A percentile compares a stretch with the other conserved stretches of the same genome.
Conservation (phyloP, 1,140 invertebrate genomes). For the Mizuhopecten yessoensis region DNA sequence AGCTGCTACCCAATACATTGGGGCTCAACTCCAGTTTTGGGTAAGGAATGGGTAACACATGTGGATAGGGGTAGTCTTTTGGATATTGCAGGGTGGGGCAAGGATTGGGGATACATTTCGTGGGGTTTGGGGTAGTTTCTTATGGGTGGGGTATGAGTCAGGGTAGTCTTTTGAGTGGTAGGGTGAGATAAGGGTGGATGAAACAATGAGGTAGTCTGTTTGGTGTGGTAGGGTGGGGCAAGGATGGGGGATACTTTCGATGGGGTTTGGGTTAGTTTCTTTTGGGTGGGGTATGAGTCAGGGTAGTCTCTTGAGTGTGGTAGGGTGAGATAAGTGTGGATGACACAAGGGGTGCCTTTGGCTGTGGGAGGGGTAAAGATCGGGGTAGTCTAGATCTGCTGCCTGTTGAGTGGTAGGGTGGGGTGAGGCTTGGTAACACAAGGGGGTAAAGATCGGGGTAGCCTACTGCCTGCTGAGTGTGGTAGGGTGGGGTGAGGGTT, state of each 20-base stretch:
- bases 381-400: neutral
- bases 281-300: neutral
- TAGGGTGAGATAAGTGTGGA: neutral
- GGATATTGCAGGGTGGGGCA: neutral
- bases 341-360: neutral
- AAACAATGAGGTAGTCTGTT: neutral
- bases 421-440: no score
- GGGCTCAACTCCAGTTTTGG: no score
- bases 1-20: no score
- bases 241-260: neutral
- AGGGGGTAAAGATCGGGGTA: neutral
- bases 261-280: neutral
- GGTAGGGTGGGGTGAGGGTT: no score
- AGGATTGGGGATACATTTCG: no score
- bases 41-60: no score
- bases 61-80: no score
- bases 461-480: no score
- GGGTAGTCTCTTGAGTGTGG: neutral
- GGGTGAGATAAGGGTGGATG: neutral
- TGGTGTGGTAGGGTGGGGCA: neutral
- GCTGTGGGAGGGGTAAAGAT: neutral
- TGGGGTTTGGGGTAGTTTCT: no score
- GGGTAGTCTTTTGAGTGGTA: neutral
- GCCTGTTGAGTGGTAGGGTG: no score
- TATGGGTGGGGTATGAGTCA: neutral